Conservation (phyloP, 2,797 vertebrate species). For the Rousettus madagascariensis region DNA sequence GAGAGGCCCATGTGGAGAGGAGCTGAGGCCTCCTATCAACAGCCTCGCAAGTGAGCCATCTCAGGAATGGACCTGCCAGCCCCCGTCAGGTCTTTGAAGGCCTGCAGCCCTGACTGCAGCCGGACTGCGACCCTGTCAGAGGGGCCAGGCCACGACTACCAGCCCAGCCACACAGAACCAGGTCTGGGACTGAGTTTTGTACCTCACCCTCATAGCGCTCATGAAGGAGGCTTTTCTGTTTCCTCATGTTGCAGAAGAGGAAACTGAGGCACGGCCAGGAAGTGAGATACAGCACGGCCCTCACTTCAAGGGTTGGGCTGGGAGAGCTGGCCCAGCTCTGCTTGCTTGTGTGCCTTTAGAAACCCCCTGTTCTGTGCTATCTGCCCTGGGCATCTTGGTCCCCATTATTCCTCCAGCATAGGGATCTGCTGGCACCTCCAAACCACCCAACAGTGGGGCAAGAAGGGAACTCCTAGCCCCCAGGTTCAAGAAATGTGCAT, state of each 20-base stretch:
- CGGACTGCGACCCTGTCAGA: too few relatives aligned
- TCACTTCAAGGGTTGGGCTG: not conserved
- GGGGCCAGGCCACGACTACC: not conserved
- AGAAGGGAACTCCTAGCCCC: not conserved
- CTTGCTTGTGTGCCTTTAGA: not conserved
- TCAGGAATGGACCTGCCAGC: not conserved
- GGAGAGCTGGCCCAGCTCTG: not conserved
- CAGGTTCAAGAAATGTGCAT: not conserved
- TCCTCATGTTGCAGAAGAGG: not conserved
- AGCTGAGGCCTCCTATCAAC: not conserved
- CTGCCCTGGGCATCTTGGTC: not conserved
- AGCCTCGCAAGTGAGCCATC: not conserved
- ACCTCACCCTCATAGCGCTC: not conserved
- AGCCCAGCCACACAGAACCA: not conserved
- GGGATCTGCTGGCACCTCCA: not conserved
- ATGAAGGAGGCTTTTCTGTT: not conserved
- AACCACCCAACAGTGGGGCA: not conserved
- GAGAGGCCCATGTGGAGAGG: not conserved
- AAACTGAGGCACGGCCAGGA: not conserved
- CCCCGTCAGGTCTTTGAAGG: not conserved
- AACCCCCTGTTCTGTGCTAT: not conserved
- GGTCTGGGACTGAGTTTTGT: not conserved
- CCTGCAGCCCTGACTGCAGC: not conserved
- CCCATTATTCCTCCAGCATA: not conserved
- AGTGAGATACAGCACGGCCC: not conserved